Conservation (phyloP, 2,888 invertebrate species). For the Trissolcus brochymenae region DNA sequence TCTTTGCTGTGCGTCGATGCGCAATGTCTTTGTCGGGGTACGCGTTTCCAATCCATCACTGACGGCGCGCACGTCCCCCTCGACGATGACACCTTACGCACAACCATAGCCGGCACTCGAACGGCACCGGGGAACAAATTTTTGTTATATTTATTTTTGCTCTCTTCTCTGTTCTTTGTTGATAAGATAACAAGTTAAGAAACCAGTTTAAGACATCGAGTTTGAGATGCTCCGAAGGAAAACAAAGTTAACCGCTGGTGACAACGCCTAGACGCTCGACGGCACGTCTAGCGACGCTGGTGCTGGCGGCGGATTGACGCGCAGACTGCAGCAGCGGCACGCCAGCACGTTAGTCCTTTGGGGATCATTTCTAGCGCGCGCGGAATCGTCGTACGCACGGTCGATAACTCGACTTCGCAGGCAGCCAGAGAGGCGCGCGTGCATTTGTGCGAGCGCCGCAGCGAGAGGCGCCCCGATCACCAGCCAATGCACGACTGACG, state of each 20-base stretch:
- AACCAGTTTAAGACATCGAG: too few species aligned
- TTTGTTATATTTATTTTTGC: too few species aligned
- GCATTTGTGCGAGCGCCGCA: slow-evolving; percentile 54
- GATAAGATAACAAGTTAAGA: too few species aligned
- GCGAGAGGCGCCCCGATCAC: slow-evolving; percentile 64
- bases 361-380: slow-evolving; percentile 57
- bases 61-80: slow-evolving; percentile 26
- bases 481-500: slow-evolving; percentile 74
- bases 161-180: too few species aligned
- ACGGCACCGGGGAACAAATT: slow-evolving; percentile 1
- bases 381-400: slow-evolving; percentile 57
- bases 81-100: slow-evolving; percentile 34
- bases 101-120: slow-evolving; percentile 43
- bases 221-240: not conserved
- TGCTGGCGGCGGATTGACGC: slow-evolving; percentile 42
- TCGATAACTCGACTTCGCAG: slow-evolving; percentile 55
- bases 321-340: slow-evolving; percentile 48
- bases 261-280: slow-evolving; percentile 48
- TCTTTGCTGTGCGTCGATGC: slow-evolving; percentile 40
- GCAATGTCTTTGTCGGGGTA: slow-evolving; percentile 43
- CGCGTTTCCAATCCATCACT: slow-evolving; percentile 53
- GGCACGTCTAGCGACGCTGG: slow-evolving; percentile 29
- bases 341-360: slow-evolving; percentile 52
- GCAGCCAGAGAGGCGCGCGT: slow-evolving; percentile 44
- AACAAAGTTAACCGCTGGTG: slow-evolving; percentile 20